These are phyloP conservation scores for Bergia puertoricense DNA, from an alignment of 92 coral and sea anemone genomes.

Conservation along the genomic window DNA sequence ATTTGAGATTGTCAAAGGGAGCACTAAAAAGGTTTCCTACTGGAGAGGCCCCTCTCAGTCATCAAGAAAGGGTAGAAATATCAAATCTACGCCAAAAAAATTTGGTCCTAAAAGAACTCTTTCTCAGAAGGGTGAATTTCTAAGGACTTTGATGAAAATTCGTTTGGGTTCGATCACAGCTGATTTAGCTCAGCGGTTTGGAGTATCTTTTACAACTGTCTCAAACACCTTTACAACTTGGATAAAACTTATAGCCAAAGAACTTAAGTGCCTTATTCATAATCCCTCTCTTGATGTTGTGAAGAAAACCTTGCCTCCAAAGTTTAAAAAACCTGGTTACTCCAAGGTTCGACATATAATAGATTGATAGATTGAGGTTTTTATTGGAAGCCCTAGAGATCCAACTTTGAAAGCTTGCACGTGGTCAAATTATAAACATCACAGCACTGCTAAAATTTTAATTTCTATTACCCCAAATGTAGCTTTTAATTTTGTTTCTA, in stretches of 20 bases:
- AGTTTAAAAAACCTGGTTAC: conserved; percentile 59
- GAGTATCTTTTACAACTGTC: conserved; percentile 46
- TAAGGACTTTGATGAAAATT: conserved; percentile 51
- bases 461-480: conserved; percentile 64
- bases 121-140: conserved; percentile 56
- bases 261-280: conserved; percentile 50
- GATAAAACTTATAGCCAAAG: conserved; percentile 55
- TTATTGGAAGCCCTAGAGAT: neutral
- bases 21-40: neutral
- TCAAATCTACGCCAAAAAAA: conserved; percentile 43
- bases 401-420: neutral
- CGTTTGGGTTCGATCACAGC: conserved; percentile 61
- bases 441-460: conserved; percentile 48
- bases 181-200: conserved; percentile 62
- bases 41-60: neutral
- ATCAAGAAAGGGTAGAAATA: conserved; percentile 21
- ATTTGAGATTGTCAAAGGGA: neutral
- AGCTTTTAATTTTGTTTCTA: conserved; percentile 54
- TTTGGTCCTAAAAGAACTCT: conserved; percentile 54
- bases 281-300: conserved; percentile 52
- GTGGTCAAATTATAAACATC: conserved; percentile 48
- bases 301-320: conserved; percentile 51
- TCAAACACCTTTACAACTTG: conserved; percentile 57
- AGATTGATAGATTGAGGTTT: neutral
- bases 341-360: conserved; percentile 49